Evolutionary conservation across 2,888 invertebrate species (phyloP), one percentile per base, ranked within the genome.

Genomic region (Agriotes lineatus): DNA sequence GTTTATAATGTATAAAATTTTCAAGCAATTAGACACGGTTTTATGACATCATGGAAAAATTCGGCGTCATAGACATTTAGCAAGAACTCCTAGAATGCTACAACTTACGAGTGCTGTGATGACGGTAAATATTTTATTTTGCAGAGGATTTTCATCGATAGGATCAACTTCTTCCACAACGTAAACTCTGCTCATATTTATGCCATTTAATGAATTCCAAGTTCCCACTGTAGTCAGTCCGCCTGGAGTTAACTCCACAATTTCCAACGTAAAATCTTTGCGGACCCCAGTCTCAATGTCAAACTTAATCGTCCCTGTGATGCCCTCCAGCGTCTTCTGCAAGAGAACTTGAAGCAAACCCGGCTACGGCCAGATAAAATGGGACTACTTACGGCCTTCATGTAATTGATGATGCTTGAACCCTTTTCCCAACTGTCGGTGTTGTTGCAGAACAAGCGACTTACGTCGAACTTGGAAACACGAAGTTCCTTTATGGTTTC

Each of bases 331-430:
- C 35, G 79, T 81, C 64, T 80, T 79, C 85, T 85, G 69, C 25
- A 80, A 80, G 6, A 35, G 2, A 33, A n/a, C n/a, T n/a, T n/a
- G n/a, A n/a, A n/a, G n/a, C n/a, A n/a, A n/a, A n/a, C n/a, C n/a
- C n/a, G n/a, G n/a, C n/a, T n/a, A n/a, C n/a, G n/a, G n/a, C n/a
- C n/a, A n/a, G n/a, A n/a, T n/a, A n/a, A n/a, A n/a, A 7, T 2
- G 18, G 1, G 16, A 16, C 1, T 18, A n/a, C 88, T 86, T 81
- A 95, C 95, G 75, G 90, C 88, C 85, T 91, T 91, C 86, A 96
- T 90, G 78, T 91, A 92, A 85, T 96, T 97, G 72, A 93, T 89
- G 64, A 97, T 86, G 74, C 91, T 94, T 69, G 90, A 92, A 16
- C 97, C 97, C 76, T 92, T 91, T 72, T 88, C 88, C 94, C 96